These are phyloP conservation scores for Asarcornis scutulata DNA, from an alignment of 2,113 vertebrate species.

Conservation along the genomic window DNA sequence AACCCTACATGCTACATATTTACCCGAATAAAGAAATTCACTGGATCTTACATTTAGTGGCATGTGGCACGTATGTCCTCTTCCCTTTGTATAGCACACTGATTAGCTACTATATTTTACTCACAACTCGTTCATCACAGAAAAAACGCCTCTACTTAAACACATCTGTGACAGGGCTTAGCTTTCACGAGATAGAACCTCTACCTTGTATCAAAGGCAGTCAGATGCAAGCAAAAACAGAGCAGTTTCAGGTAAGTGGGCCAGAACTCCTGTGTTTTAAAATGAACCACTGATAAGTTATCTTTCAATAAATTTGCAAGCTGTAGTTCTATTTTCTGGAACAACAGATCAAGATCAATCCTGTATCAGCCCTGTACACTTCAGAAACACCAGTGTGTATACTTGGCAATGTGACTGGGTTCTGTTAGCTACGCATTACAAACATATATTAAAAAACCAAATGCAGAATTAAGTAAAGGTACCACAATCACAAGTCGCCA, in stretches of 20 bases:
- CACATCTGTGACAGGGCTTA: neutral
- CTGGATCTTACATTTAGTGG: neutral
- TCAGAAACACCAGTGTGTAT: neutral
- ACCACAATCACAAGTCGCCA: too few species aligned
- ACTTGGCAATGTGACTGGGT: neutral
- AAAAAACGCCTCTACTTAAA: neutral
- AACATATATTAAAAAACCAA: neutral
- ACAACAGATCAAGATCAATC: neutral
- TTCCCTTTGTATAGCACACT: neutral
- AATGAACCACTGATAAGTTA: neutral
- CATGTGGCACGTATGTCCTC: neutral
- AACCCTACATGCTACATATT: neutral
- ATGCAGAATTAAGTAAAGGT: neutral
- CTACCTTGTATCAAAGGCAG: neutral
- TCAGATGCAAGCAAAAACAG: neutral
- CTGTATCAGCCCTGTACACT: neutral
- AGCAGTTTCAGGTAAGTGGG: neutral
- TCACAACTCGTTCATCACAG: neutral
- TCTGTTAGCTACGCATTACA: fast-evolving
- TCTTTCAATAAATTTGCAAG: neutral
- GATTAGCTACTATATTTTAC: neutral
- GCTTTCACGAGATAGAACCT: neutral
- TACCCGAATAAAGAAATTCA: neutral
- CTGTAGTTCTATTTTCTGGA: neutral
- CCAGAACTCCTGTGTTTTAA: neutral